A percentile compares a stretch with the other conserved stretches of the same genome.
Evolutionary conservation across 2,888 invertebrate genomes (phyloP).

Genomic region (Leptura quadrifasciata): DNA sequence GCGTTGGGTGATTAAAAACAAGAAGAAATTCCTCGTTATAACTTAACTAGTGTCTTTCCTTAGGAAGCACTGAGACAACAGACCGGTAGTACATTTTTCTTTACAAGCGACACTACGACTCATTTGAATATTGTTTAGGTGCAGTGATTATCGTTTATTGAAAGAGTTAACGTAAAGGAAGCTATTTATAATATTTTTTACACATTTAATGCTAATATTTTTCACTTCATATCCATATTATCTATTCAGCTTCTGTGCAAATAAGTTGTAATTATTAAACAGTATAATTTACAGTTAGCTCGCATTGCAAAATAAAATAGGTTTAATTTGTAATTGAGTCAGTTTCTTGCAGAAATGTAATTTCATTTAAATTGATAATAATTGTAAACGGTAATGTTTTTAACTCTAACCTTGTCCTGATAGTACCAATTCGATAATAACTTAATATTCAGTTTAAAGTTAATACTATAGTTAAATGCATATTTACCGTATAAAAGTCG

Average conservation of each 20-base stretch:
- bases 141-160: background rate
- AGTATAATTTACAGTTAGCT: constrained; percentile 16
- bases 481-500: constrained; percentile 18
- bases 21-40: background rate
- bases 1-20: background rate
- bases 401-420: constrained; percentile 41
- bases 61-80: background rate
- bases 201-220: background rate
- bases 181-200: background rate
- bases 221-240: background rate
- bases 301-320: constrained; percentile 18
- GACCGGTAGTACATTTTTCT: background rate
- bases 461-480: background rate
- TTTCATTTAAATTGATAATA: constrained; percentile 37
- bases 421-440: constrained; percentile 32
- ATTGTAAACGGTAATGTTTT: constrained; percentile 39
- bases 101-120: background rate
- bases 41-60: background rate
- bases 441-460: constrained; percentile 3
- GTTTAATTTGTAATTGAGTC: constrained; percentile 33
- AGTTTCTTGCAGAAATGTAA: constrained; percentile 28
- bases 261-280: constrained; percentile 24
- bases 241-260: constrained; percentile 5
- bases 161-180: background rate
- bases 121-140: background rate